Evolutionary conservation across 2,888 invertebrate species (phyloP).

Genomic region (Beris chalybata): DNA sequence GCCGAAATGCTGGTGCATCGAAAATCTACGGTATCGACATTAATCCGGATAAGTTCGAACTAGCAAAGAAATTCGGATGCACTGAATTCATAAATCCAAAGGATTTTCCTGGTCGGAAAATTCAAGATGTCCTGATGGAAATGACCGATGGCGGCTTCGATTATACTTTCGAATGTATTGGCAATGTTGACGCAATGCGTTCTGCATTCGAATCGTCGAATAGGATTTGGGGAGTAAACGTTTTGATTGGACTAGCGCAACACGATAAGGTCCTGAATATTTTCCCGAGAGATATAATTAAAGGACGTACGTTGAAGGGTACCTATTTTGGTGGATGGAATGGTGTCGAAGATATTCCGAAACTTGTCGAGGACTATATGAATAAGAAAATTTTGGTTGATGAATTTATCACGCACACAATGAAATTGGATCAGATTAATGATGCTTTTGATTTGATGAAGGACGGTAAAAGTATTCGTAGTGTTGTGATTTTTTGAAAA

Average conservation of each 20-base stretch:
- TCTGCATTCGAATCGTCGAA: slow-evolving; percentile 86
- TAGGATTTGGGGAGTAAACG: slow-evolving; percentile 97
- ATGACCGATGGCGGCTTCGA: slow-evolving; percentile 95
- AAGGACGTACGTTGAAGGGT: slow-evolving; percentile 96
- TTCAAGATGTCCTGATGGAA: slow-evolving; percentile 86
- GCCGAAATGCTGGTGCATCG: slow-evolving; percentile 80
- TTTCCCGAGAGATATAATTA: slow-evolving; percentile 96
- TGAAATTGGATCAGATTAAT: slow-evolving; percentile 81
- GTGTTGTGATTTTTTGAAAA: slow-evolving; percentile 57
- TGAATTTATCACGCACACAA: slow-evolving; percentile 87
- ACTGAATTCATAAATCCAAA: slow-evolving; percentile 95
- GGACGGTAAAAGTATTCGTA: slow-evolving; percentile 70
- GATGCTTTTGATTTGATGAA: slow-evolving; percentile 93
- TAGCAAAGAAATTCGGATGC: slow-evolving; percentile 81
- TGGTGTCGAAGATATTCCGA: slow-evolving; percentile 91
- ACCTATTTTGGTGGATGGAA: slow-evolving; percentile 96
- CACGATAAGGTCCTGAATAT: slow-evolving; percentile 96
- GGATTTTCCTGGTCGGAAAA: slow-evolving; percentile 69
- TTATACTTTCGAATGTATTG: slow-evolving; percentile 98
- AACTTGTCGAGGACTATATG: slow-evolving; percentile 83
- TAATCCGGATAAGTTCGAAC: slow-evolving; percentile 79
- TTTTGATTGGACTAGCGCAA: slow-evolving; percentile 97
- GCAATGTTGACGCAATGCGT: slow-evolving; percentile 84
- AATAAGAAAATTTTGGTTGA: slow-evolving; percentile 82
- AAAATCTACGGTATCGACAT: slow-evolving; percentile 88